Base-by-base conservation (phyloP, 2,888 invertebrate species). In the Trypoxylon attenuatum region DNA sequence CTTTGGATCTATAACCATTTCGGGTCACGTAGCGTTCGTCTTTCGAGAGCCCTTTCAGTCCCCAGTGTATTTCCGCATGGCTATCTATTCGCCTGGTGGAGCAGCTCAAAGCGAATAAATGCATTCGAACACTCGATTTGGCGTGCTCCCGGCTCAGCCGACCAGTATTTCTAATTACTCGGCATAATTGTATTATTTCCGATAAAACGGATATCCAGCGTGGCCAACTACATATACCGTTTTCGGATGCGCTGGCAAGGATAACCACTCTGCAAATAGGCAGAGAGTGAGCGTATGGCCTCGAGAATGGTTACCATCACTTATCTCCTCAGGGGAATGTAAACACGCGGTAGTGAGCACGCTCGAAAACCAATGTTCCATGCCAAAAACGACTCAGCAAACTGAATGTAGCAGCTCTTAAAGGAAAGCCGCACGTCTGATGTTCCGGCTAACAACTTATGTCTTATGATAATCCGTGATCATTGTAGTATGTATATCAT, bases 141-240 rank as follows among this genome's bases (percentile, higher is more conserved):
- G 13, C n/a, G n/a, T 47, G 23, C 19, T 21, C n/a, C 16, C 47
- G 19, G 15, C 18, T 15, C 38, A 27, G 38, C 38, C 53, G 47
- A 22, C 43, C 42, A 23, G 33, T 50, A 41, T 45, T 29, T 50
- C 22, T 53, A 49, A 64, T 64, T 54, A 64, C 50, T 54, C 54
- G 25, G 23, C 38, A 38, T 65, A 65, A 62, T 55, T 62, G 51
- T 55, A 65, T 65, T 65, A 61, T 62, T 62, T 54, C 54, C 50
- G 62, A 65, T 56, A 65, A 62, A 54, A 62, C 46, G 27, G 64
- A 38, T 61, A 47, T 50, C 50, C 64, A 33, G 13, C n/a, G 33
- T 13, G 1, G 33, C 33, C 51, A 62, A 51, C 51, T 51, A 16
- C 38, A 41, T 38, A 65, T 65, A 33, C 51, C 42, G 51, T 16